A percentile compares a stretch with the other conserved stretches of the same genome.
Conservation (phyloP, 2,888 invertebrate species). For the Pyrochroa serraticornis region DNA sequence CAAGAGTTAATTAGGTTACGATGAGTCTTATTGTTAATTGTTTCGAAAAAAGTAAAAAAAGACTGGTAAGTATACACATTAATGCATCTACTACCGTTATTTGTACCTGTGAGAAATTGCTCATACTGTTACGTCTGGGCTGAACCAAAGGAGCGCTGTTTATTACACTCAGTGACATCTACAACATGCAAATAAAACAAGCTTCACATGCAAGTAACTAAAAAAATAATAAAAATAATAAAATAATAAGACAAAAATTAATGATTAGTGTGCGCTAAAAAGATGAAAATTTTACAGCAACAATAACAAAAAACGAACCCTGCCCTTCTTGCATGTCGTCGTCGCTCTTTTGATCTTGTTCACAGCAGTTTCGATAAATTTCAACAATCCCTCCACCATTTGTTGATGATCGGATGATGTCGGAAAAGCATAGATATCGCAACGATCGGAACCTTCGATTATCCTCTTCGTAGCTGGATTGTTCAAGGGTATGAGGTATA, state of each 20-base stretch:
- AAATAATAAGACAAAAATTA: slow-evolving; percentile 13
- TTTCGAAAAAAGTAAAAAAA: too few relatives aligned
- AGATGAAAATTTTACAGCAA: slow-evolving; percentile 29
- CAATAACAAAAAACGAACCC: slow-evolving; percentile 66
- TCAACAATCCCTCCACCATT: slow-evolving; percentile 74
- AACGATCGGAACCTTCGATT: slow-evolving; percentile 74
- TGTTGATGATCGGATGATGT: slow-evolving; percentile 66
- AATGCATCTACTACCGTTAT: not conserved
- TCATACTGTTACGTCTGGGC: slow-evolving; percentile 60
- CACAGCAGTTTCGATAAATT: slow-evolving; percentile 83
- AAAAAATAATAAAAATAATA: slow-evolving; percentile 17
- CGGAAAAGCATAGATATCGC: slow-evolving; percentile 82
- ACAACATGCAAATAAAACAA: slow-evolving; percentile 54
- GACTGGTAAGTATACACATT: too few relatives aligned
- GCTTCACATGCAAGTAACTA: slow-evolving; percentile 34
- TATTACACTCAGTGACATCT: slow-evolving; percentile 59
- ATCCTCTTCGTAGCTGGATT: slow-evolving; percentile 81
- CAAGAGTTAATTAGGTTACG: not conserved
- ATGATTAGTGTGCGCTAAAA: slow-evolving; percentile 35
- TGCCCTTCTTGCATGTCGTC: slow-evolving; percentile 70
- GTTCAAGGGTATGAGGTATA: slow-evolving; percentile 83
- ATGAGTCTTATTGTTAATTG: not conserved
- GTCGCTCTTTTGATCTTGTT: slow-evolving; percentile 81
- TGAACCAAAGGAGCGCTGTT: slow-evolving; percentile 54
- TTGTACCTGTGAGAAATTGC: slow-evolving; percentile 55